Evolutionary conservation across 2,113 vertebrate species (phyloP), one percentile per base, ranked within the genome.

Genomic region (Lagopus leucura): DNA sequence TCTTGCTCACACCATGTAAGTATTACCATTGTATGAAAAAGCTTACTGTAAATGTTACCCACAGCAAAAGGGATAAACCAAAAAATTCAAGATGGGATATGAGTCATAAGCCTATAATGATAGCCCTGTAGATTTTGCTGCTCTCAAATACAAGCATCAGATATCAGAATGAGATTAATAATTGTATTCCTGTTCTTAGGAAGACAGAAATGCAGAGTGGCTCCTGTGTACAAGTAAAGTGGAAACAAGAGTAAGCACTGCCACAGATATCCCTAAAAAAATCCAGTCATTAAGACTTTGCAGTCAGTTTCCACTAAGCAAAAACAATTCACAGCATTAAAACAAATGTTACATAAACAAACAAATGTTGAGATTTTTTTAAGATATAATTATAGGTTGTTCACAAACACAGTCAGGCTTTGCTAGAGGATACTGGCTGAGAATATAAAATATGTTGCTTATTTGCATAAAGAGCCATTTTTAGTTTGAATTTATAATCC

Each of bases 281-380:
- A 86, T 92, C 82, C 67, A 52, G 92, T 83, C 69, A 34, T 93
- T 45, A 79, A 24, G 55, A 67, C 25, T 92, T 93, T 82, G 72
- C 42, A 89, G 71, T 88, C 54, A 5, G 43, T 94, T 93, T 57
- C 79, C 73, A 88, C 69, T 43, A 92, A 86, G 85, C 69, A 90
- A 75, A 81, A 94, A 91, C 93, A 96, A 92, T 81, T 86, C 93
- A 65, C 43, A 36, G 72, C 93, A 57, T 88, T 94, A 90, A 89
- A 95, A 88, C 69, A 71, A 92, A 94, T 34, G 63, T 71, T 94
- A 74, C n/a, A 82, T 81, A 95, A 95, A 94, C 94, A 96, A 96
- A 93, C 90, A 93, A 96, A 96, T 94, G 86, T 81, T 77, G 79
- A 88, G 64, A 1, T 55, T 60, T 70, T 52, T 93, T 92, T 57